Base-by-base conservation (phyloP, 2,113 vertebrate genomes). In the Tinamus guttatus region DNA sequence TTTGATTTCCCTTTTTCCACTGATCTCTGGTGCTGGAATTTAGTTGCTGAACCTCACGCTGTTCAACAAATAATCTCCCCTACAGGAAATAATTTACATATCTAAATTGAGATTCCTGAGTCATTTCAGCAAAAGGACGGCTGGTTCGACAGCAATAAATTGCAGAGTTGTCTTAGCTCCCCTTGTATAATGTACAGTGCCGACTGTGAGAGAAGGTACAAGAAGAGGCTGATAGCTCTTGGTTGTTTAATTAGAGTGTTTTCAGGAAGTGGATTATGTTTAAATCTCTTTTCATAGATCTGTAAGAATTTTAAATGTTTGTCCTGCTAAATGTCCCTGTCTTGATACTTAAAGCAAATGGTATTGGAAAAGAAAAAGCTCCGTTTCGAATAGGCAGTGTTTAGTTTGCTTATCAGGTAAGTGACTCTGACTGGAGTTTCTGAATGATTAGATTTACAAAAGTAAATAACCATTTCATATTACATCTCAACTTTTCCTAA, bases 361-460 rank as follows among this genome's bases (percentile, higher is more conserved):
- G 20, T 63, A 49, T 2, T 64, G 49, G 34, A 32, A 12, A 47
- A 49, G 49, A 56, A 36, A 79, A 65, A 6, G 9, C 0, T 85
- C 2, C 0, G 1, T 38, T 90, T 69, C 1, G 7, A 54, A 45
- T n/a, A 45, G 1, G 2, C 9, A 0, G 0, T 62, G 30, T 49
- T 85, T 81, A 40, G 24, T 84, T 71, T 79, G 51, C 58, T 79
- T 82, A 28, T 59, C 85, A 52, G 8, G 43, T 34, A 47, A 30
- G 47, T 73, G 41, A 17, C 69, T 89, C 85, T 1, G 3, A 36
- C 6, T 32, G 54, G 49, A 90, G 30, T 11, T 20, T 59, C 36
- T 68, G 15, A 16, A 7, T 69, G 43, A 62, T 38, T 58, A 0
- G 0, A 58, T 36, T 51, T 49, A 60, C 14, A 71, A 49, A 54